Evolutionary conservation across 2,797 vertebrate genomes (phyloP), one percentile per base, ranked within the genome.

Genomic region (Cuculus canorus): DNA sequence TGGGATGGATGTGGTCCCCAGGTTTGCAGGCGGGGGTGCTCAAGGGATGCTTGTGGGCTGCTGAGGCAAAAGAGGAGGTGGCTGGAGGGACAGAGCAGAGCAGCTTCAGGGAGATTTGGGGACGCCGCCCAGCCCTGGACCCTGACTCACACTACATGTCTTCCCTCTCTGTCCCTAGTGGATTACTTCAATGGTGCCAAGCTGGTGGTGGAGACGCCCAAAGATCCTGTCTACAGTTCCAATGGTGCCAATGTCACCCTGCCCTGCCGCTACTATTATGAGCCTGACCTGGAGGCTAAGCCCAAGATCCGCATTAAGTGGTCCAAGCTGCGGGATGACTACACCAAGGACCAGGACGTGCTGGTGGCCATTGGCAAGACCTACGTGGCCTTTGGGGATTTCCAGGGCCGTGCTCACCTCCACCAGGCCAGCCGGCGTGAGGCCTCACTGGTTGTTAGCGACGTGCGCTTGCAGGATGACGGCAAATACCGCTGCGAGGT

Each of bases 401-500:
- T 98, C 97, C 95, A 33, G 23, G 99, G 99, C 9, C 98, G 99
- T 0, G 98, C 98, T n/a, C 97, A 97, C 52, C 93, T 99, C 75
- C 96, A 7, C 6, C 98, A 95, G 81, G 90, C 70, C 0, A 37
- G 72, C 4, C 97, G 83, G 0, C 97, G 93, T 0, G 98, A 99
- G 15, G 98, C 97, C 82, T 99, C 99, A 0, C 97, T 99, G 82
- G 97, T 99, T 24, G 98, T 99, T 95, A 96, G 93, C 0, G 98
- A 98, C 6, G 97, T 99, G 95, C 97, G 90, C 48, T 93, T 98
- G 78, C 98, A 98, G 47, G 99, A 99, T 53, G 98, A 97, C 0
- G 99, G 99, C 23, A 98, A 98, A 47, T 99, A 99, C 96, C 98
- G 98, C 65, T 99, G 99, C 0, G 99, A 99, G 96, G 98, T 99